Evolutionary conservation across 64 coral and sea anemone genomes (phyloP).

Genomic region (Actinia tenebrosa): DNA sequence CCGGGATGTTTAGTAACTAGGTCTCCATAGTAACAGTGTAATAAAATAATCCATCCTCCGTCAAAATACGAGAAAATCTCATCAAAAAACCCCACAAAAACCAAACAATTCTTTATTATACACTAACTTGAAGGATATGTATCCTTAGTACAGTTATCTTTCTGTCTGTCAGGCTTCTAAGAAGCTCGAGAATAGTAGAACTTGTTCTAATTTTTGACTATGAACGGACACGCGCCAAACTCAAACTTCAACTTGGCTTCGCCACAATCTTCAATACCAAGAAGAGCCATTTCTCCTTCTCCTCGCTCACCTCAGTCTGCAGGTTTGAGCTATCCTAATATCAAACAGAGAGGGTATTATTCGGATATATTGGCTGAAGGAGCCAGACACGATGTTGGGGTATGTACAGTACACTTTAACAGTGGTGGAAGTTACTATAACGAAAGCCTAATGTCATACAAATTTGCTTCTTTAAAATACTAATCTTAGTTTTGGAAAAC

Average conservation of each 20-base stretch:
- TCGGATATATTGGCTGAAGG: conserved; percentile 90
- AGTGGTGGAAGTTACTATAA: not conserved
- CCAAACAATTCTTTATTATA: not conserved
- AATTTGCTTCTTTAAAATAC: not conserved
- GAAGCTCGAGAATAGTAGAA: conserved; percentile 6
- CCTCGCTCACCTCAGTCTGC: conserved; percentile 68
- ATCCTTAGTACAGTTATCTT: not conserved
- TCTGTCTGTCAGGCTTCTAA: not conserved
- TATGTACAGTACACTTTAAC: conserved; percentile 30
- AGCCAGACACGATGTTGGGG: conserved; percentile 66
- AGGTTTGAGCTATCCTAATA: conserved; percentile 74
- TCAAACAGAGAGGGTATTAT: conserved; percentile 94
- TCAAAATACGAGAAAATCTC: not conserved
- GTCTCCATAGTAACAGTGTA: not conserved
- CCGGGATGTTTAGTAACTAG: conserved; percentile 9
- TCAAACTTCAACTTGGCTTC: conserved; percentile 37
- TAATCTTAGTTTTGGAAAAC: not conserved
- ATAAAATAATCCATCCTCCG: not conserved
- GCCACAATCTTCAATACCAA: conserved; percentile 9
- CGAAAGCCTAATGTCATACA: not conserved
- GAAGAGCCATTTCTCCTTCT: conserved; percentile 33
- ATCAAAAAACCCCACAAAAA: not conserved
- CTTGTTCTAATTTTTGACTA: conserved; percentile 45
- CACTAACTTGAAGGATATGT: not conserved
- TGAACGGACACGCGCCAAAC: conserved; percentile 68